Evolutionary conservation across 1,140 invertebrate genomes (phyloP).

Genomic region (Bacillus rossius): DNA sequence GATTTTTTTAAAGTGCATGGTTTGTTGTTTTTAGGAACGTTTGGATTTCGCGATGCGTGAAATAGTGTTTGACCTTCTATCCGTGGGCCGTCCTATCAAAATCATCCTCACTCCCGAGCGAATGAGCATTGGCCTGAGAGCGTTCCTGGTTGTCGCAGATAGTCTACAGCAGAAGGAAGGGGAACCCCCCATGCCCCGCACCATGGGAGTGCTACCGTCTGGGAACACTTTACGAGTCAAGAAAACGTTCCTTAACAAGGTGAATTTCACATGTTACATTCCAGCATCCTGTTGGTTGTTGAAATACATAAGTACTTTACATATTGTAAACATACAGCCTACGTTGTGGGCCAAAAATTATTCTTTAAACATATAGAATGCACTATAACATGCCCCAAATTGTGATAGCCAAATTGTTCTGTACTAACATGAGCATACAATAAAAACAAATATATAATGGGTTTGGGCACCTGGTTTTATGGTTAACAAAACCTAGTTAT

Average conservation of each 20-base stretch:
- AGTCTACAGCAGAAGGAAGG: conserved; percentile 98
- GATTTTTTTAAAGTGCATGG: neutral
- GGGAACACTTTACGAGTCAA: conserved; percentile 93
- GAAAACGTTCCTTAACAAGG: conserved; percentile 92
- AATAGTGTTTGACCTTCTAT: conserved; percentile 96
- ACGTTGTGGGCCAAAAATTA: too few relatives aligned
- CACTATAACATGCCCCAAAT: too few relatives aligned
- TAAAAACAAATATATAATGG: too few relatives aligned
- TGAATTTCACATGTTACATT: conserved; percentile 24
- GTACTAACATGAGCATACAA: too few relatives aligned
- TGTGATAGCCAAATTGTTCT: too few relatives aligned
- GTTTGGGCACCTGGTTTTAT: too few relatives aligned
- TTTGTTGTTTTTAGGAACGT: conserved; percentile 57
- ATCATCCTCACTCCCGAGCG: conserved; percentile 94
- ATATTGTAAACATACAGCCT: too few relatives aligned
- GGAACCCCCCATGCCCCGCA: conserved; percentile 95
- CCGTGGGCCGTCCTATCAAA: conserved; percentile 91
- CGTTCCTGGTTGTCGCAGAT: conserved; percentile 97
- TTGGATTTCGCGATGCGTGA: conserved; percentile 98
- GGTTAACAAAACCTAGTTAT: too few relatives aligned
- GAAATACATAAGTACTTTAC: too few relatives aligned
- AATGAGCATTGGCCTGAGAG: conserved; percentile 96
- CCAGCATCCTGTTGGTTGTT: too few relatives aligned
- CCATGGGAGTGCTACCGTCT: conserved; percentile 88
- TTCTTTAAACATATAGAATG: too few relatives aligned